These are phyloP conservation scores for Xenopus borealis DNA, from an alignment of 2,113 vertebrate genomes.

Conservation along the genomic window DNA sequence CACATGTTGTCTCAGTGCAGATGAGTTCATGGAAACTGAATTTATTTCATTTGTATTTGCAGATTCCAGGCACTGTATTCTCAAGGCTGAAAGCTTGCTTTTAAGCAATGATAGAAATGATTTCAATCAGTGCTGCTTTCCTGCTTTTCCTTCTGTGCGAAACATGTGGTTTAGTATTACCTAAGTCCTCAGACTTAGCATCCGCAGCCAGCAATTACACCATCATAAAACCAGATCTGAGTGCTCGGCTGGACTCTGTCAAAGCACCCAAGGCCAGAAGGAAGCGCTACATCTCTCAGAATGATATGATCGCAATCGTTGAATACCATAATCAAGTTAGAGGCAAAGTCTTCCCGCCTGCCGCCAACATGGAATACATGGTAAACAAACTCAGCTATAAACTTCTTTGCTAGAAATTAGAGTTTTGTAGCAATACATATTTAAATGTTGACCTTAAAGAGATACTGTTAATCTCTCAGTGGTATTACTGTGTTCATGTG, in stretches of 20 bases:
- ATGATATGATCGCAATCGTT: constrained; percentile 93
- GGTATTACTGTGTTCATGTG: too few relatives aligned
- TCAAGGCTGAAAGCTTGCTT: constrained; percentile 34
- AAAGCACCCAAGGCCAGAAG: constrained; percentile 75
- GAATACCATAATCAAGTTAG: constrained; percentile 97
- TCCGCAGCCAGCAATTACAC: constrained; percentile 73
- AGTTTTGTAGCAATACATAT: background rate
- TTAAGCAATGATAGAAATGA: constrained; percentile 71
- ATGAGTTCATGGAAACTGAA: too few relatives aligned
- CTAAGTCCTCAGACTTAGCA: constrained; percentile 68
- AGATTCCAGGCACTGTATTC: constrained; percentile 4
- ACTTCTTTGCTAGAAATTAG: background rate
- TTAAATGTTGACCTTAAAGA: too few relatives aligned
- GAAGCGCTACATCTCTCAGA: constrained; percentile 94
- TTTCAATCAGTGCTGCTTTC: constrained; percentile 65
- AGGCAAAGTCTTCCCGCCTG: constrained; percentile 92
- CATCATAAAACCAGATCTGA: constrained; percentile 54
- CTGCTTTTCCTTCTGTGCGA: constrained; percentile 80
- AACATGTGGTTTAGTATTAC: constrained; percentile 78
- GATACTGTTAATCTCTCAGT: too few relatives aligned
- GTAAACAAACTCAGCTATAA: constrained; percentile 67
- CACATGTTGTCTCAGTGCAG: too few relatives aligned
- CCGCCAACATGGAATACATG: constrained; percentile 99
- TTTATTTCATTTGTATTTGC: too few relatives aligned
- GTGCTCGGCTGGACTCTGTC: constrained; percentile 65